Evolutionary conservation across 2,888 invertebrate species (phyloP), one percentile per base, ranked within the genome.

Genomic region (Synergus laeviventris): DNA sequence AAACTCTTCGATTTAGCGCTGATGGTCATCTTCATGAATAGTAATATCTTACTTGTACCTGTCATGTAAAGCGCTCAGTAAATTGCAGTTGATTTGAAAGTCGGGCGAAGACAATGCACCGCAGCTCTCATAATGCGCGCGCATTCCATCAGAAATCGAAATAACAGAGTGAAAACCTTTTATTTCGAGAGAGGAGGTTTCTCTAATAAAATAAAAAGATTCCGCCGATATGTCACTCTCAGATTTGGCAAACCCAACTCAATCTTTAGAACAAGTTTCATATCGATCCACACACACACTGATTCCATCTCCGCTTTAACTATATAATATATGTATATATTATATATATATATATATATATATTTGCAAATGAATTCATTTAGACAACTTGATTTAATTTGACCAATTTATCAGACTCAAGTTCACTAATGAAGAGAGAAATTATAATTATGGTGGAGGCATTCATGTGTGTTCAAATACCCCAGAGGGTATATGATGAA

Each of bases 31-130:
- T 18, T 64, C 21, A 64, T 64, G 42, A 64, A 64, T 64, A 64
- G 64, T 64, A 64, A 64, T 64, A 42, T 18, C n/a, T 64, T 64
- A 64, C 64, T 64, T 64, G 64, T 64, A 24, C 45, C 42, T 66
- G 16, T 66, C 66, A 64, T 64, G 21, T 66, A 45, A 24, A 39
- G 12, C 45, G 66, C 21, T 14, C 24, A 42, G 24, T 66, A 45
- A 66, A 66, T 45, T 45, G 11, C 11, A 21, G 4, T 21, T 12
- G 21, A 12, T 56, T 56, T 56, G 21, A 56, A 56, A 56, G 56
- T 21, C 21, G 56, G 12, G 11, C 12, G 9, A 56, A 56, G 56
- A 21, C 12, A 56, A 21, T 21, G 56, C 21, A 21, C 21, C 12
- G 56, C 21, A 56, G 11, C 21, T 56, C 12, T 21, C 9, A 56